Conservation (phyloP, 2,888 invertebrate genomes). For the Drosophila sordidapex region DNA sequence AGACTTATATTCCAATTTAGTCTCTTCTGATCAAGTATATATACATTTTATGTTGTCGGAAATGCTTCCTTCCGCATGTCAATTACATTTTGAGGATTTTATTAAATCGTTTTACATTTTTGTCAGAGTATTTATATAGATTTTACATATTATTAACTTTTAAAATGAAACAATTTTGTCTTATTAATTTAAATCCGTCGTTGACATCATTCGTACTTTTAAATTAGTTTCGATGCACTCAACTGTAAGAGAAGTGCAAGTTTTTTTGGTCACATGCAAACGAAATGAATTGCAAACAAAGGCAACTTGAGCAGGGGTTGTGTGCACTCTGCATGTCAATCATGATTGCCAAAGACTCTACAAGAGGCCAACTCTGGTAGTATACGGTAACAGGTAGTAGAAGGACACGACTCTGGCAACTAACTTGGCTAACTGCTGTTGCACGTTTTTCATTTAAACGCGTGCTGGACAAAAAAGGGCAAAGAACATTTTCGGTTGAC, state of each 20-base stretch:
- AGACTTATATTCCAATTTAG: too few species aligned
- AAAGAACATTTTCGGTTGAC: slow-evolving; percentile 57
- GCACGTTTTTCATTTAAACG: slow-evolving; percentile 76
- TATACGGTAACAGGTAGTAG: slow-evolving; percentile 26
- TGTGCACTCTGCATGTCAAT: slow-evolving; percentile 74
- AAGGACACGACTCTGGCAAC: slow-evolving; percentile 24
- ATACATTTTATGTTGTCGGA: not conserved
- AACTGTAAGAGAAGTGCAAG: not conserved
- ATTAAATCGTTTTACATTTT: not conserved
- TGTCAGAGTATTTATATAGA: not conserved
- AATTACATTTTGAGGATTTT: not conserved
- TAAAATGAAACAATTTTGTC: not conserved
- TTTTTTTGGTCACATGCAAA: slow-evolving; percentile 30
- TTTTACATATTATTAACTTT: not conserved
- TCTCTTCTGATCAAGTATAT: not conserved
- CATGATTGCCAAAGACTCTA: slow-evolving; percentile 59
- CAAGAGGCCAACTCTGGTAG: slow-evolving; percentile 36
- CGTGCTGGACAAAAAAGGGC: slow-evolving; percentile 50
- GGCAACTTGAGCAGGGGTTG: slow-evolving; percentile 20
- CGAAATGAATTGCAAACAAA: slow-evolving; percentile 49
- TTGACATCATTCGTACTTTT: not conserved
- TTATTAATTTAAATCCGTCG: not conserved
- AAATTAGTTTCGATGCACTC: slow-evolving; percentile 5
- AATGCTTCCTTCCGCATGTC: not conserved
- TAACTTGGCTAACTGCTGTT: slow-evolving; percentile 51